phyloP scores from a whole-genome alignment of 2,888 invertebrate genomes.

The Blomia tropicalis region DNA sequence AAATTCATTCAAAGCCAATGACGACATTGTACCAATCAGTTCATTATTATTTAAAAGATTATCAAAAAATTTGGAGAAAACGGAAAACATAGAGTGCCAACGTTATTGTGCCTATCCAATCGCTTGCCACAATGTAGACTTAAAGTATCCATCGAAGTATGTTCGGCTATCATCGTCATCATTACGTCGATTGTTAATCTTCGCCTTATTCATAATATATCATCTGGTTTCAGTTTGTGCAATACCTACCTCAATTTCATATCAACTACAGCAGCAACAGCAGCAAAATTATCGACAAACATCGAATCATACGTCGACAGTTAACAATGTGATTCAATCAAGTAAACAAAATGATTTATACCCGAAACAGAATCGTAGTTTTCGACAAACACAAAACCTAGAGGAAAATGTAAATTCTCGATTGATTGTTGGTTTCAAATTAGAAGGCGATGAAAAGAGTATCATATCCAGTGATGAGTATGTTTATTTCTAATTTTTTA shows the following conservation, averaged over 20 bases:
- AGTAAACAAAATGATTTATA: too few relatives aligned
- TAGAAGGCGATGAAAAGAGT: neutral
- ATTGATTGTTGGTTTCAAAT: neutral
- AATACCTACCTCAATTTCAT: neutral
- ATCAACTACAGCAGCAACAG: neutral
- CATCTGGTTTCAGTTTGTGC: neutral
- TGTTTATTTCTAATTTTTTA: neutral
- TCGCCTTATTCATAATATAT: neutral
- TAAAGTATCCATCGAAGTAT: too few relatives aligned
- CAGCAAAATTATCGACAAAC: neutral
- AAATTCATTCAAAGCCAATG: neutral
- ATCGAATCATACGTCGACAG: neutral
- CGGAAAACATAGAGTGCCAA: too few relatives aligned
- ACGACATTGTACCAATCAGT: neutral
- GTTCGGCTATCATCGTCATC: neutral
- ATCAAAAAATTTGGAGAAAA: neutral
- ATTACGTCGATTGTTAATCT: neutral
- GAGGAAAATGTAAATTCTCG: neutral
- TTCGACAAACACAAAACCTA: neutral
- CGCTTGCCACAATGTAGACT: neutral
- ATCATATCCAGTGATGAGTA: conserved; percentile 5
- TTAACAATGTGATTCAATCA: neutral
- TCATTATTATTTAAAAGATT: too few relatives aligned
- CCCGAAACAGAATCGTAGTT: neutral
- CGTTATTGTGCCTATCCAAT: too few relatives aligned